Evolutionary conservation across 2,888 invertebrate species (phyloP).

Genomic region (Cheilosia scutellata): DNA sequence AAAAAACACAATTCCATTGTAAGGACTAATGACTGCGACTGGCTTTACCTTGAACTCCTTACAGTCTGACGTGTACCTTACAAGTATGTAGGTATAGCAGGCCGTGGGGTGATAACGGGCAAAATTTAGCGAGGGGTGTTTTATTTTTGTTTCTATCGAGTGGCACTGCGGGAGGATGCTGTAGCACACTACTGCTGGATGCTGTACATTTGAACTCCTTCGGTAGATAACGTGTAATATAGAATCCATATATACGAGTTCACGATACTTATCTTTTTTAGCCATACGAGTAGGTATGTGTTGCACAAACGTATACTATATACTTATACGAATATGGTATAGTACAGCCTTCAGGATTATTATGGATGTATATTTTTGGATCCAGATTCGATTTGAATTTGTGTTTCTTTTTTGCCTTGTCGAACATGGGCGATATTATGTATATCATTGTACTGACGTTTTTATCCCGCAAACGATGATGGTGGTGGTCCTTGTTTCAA

Average conservation of each 20-base stretch:
- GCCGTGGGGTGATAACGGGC: neutral
- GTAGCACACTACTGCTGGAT: constrained; percentile 33
- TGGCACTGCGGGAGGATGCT: constrained; percentile 3
- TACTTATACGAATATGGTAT: neutral
- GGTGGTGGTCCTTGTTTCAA: constrained; percentile 25
- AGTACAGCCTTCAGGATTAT: constrained; percentile 46
- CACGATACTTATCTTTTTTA: constrained; percentile 34
- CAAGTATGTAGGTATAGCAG: neutral
- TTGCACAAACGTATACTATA: neutral
- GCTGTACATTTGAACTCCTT: constrained; percentile 39
- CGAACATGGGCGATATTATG: constrained; percentile 6
- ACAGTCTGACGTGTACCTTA: constrained; percentile 55
- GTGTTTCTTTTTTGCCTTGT: neutral
- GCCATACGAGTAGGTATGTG: neutral
- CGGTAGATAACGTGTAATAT: constrained; percentile 42
- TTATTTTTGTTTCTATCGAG: constrained; percentile 14
- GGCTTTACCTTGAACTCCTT: constrained; percentile 73
- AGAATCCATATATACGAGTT: constrained; percentile 12
- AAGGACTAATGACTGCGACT: constrained; percentile 38
- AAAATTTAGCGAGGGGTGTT: neutral
- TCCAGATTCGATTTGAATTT: constrained; percentile 61
- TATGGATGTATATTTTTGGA: constrained; percentile 61
- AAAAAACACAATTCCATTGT: neutral
- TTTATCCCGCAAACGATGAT: constrained; percentile 24
- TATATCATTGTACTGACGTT: constrained; percentile 31